Base-by-base conservation (phyloP, 2,888 invertebrate genomes). In the Diabrotica balteata region DNA sequence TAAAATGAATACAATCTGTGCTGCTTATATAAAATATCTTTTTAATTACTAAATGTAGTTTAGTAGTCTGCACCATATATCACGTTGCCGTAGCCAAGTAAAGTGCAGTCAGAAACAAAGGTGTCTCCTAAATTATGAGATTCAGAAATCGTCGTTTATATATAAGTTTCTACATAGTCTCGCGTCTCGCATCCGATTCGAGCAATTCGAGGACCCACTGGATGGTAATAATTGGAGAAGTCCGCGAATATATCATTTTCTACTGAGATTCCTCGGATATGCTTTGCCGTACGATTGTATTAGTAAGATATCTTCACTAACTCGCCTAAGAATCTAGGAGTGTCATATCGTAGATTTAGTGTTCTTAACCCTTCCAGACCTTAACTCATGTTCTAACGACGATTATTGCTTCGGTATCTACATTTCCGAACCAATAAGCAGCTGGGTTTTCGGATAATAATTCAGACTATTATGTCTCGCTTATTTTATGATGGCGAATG, bases 401-500 rank as follows among this genome's bases (percentile, higher is more conserved):
- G 76, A 75, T 77, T 78, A 77, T 78, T 79, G 76, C 76, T 76
- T 64, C 72, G 72, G 73, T 76, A 75, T 77, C 75, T 77, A 73
- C 73, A 79, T 79, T 80, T 80, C 80, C 80, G 77, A 80, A 79
- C 79, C 80, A 80, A 80, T 79, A 80, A 77, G 78, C 80, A 79
- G 78, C 76, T 79, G 79, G 74, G 75, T 73, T 73, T 73, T 72
- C 55, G 60, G 61, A 73, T 75, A 75, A 76, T 75, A 76, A 75
- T 71, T 68, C 61, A 61, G 8, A 44, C 47, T 47, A 32, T 32
- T 32, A 32, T 32, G 5, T 32, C 32, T 5, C 32, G 32, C 32
- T 32, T 32, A 5, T 32, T 32, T 32, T 32, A 32, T 32, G 32
- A 5, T 5, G 32, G 32, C 32, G 5, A 32, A 32, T 0, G 32